Evolutionary conservation across 2,797 vertebrate genomes (phyloP).

Genomic region (Labroides dimidiatus): DNA sequence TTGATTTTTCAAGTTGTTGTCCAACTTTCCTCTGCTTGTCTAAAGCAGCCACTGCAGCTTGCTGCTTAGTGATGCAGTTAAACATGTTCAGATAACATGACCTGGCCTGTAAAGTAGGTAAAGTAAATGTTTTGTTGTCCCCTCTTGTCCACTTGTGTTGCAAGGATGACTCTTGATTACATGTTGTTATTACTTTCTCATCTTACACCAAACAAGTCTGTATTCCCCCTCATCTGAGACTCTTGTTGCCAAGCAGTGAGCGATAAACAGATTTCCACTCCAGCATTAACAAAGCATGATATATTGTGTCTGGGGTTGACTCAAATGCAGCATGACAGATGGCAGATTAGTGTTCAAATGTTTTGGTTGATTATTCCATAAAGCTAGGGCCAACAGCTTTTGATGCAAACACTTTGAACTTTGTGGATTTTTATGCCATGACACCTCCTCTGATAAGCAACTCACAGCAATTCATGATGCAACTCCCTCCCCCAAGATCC

Average conservation of each 20-base stretch:
- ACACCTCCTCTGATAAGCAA: too few relatives aligned
- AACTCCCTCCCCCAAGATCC: too few relatives aligned
- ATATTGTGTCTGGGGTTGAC: constrained; percentile 16
- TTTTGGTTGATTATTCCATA: not conserved
- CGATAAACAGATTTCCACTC: constrained; percentile 37
- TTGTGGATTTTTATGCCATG: too few relatives aligned
- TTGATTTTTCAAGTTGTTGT: too few relatives aligned
- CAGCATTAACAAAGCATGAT: not conserved
- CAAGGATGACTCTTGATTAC: constrained; percentile 4
- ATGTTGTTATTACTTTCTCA: not conserved
- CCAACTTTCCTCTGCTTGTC: constrained; percentile 16
- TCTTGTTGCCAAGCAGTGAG: constrained; percentile 18
- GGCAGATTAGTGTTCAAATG: not conserved
- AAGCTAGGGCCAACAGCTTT: not conserved
- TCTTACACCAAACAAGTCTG: constrained; percentile 5
- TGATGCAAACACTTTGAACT: not conserved
- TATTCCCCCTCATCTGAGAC: constrained; percentile 5
- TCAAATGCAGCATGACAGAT: not conserved
- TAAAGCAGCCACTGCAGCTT: constrained; percentile 21
- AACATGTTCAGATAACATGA: too few relatives aligned
- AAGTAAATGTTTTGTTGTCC: too few relatives aligned
- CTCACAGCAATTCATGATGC: too few relatives aligned
- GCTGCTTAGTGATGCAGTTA: too few relatives aligned
- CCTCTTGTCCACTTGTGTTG: not conserved
- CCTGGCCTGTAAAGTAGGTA: too few relatives aligned